phyloP scores from a whole-genome alignment of 2,797 vertebrate species.

The Megaceryle alcyon region DNA sequence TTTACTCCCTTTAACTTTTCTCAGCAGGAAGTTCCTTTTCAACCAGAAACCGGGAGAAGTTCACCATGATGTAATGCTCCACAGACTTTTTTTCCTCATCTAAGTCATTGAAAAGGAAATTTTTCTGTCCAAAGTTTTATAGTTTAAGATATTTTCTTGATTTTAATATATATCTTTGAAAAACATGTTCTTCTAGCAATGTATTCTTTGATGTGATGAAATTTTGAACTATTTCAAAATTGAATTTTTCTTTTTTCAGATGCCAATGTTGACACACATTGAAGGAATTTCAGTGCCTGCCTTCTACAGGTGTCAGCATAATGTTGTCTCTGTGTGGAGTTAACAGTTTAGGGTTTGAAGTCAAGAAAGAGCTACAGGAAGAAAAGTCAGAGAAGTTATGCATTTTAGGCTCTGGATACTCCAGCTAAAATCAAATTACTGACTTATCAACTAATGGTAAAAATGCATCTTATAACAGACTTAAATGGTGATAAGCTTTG shows the following conservation, averaged over 20 bases:
- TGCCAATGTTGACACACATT: neutral
- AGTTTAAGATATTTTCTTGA: neutral
- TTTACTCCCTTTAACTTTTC: neutral
- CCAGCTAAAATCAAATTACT: neutral
- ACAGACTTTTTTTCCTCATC: neutral
- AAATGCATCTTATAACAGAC: neutral
- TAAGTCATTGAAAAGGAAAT: neutral
- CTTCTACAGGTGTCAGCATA: neutral
- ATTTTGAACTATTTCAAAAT: neutral
- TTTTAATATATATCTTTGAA: neutral
- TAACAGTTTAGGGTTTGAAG: neutral
- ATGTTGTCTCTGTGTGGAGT: neutral
- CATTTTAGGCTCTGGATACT: neutral
- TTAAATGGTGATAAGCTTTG: neutral
- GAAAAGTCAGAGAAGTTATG: neutral
- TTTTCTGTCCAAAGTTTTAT: neutral
- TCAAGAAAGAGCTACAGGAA: neutral
- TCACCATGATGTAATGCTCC: neutral
- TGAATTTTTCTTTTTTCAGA: neutral
- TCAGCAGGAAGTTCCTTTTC: neutral
- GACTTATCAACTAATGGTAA: neutral
- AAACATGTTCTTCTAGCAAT: neutral
- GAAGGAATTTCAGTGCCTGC: neutral
- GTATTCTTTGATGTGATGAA: neutral
- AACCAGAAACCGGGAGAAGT: neutral